phyloP scores from a whole-genome alignment of 2,113 vertebrate species.

The Pelecanoides urinatrix region DNA sequence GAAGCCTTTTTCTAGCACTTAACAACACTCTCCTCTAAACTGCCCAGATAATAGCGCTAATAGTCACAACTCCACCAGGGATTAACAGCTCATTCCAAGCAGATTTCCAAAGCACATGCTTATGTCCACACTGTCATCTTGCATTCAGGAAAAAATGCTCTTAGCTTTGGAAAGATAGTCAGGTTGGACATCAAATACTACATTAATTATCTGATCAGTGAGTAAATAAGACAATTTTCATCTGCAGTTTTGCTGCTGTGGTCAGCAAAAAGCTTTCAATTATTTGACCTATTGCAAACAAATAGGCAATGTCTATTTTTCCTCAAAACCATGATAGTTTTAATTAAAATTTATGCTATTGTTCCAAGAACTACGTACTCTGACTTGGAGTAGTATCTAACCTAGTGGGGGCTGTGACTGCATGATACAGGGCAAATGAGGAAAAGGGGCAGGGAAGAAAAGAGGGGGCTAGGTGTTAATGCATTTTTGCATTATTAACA shows the following conservation, averaged over 20 bases:
- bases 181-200: not conserved
- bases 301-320: not conserved
- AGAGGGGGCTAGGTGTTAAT: not conserved
- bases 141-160: not conserved
- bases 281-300: not conserved
- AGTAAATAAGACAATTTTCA: not conserved
- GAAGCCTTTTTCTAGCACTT: not conserved
- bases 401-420: not conserved
- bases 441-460: not conserved
- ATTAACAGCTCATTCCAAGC: slow-evolving; percentile 2
- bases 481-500: not conserved
- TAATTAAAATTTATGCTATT: not conserved
- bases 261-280: not conserved
- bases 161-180: not conserved
- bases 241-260: not conserved
- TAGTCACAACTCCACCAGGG: not conserved
- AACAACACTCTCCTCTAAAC: not conserved
- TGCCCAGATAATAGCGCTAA: not conserved
- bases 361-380: not conserved
- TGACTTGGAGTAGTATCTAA: not conserved
- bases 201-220: not conserved
- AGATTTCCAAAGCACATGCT: not conserved
- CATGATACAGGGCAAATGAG: not conserved
- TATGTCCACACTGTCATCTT: not conserved
- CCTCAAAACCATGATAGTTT: not conserved